Base-by-base conservation (phyloP, 2,888 invertebrate genomes). In the Epinotia bilunana region DNA sequence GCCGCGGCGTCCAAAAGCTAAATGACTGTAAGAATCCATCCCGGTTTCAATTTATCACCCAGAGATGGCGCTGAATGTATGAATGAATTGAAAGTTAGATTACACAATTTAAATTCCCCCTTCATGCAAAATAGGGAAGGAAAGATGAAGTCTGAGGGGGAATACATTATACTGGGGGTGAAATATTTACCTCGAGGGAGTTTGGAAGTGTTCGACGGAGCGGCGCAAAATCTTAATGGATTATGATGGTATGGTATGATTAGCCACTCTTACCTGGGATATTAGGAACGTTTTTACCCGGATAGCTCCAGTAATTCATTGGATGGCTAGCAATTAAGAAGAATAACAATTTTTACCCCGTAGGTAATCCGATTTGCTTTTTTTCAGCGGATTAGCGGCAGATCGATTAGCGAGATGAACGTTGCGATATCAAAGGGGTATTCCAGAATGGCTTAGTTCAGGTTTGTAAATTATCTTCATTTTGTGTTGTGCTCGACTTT, bases 51-150 rank as follows among this genome's bases (percentile, higher is more conserved):
- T 93, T 93, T 92, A 93, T 92, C 91, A 91, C 90, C 90, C 81
- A 89, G 90, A 94, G 94, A 93, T 94, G 93, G 92, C 93, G 92
- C 82, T 90, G 92, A 91, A 91, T 93, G 94, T 93, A 94, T 94
- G 93, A 94, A 93, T 94, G 94, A 94, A 93, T 94, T 94, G 92
- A 94, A 94, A 94, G 94, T 94, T 94, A 93, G 93, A 94, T 94
- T 93, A 94, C 92, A 93, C 92, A 93, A 94, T 94, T 94, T 94
- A 94, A 94, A 93, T 93, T 93, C 92, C 90, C 92, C 92, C 92
- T 91, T 92, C 90, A 94, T 94, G 94, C 93, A 93, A 94, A 94
- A 93, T 91, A 93, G 93, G 93, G 91, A 87, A 83, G 88, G 87
- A 91, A 92, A 91, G 93, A 92, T 93, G 93, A 93, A 93, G 93